Conservation (phyloP, 2,797 vertebrate genomes). For the Sciurus vulgaris region DNA sequence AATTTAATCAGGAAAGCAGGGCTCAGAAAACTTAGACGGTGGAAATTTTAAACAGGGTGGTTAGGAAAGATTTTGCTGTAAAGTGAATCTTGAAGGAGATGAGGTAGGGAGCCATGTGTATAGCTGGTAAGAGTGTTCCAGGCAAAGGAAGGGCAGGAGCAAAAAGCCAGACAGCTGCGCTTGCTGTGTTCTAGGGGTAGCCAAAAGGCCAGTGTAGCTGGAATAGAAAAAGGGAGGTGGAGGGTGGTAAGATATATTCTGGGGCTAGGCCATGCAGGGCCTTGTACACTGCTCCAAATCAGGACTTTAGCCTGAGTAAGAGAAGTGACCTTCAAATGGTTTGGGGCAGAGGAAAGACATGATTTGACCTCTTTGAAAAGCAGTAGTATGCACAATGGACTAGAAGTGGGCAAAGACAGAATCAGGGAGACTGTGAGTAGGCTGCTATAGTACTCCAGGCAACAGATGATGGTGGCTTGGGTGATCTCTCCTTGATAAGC, state of each 20-base stretch:
- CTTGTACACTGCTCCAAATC: background rate
- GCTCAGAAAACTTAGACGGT: background rate
- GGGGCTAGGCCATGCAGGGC: background rate
- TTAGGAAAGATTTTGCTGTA: background rate
- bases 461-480: background rate
- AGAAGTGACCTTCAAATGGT: background rate
- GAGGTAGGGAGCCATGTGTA: background rate
- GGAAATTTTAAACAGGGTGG: background rate
- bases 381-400: background rate
- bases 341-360: background rate
- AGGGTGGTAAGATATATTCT: background rate
- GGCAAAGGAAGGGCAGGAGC: background rate
- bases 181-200: background rate
- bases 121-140: background rate
- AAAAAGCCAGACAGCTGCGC: background rate
- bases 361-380: background rate
- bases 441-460: background rate
- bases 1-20: background rate
- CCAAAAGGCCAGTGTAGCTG: background rate
- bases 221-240: background rate
- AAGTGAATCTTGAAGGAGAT: background rate
- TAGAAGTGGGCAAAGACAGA: background rate
- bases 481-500: background rate
- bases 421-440: background rate
- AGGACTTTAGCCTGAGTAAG: background rate